A percentile compares a stretch with the other conserved stretches of the same genome.
Evolutionary conservation across 2,113 vertebrate genomes (phyloP).

Genomic region (Pachypanchax playfairii): DNA sequence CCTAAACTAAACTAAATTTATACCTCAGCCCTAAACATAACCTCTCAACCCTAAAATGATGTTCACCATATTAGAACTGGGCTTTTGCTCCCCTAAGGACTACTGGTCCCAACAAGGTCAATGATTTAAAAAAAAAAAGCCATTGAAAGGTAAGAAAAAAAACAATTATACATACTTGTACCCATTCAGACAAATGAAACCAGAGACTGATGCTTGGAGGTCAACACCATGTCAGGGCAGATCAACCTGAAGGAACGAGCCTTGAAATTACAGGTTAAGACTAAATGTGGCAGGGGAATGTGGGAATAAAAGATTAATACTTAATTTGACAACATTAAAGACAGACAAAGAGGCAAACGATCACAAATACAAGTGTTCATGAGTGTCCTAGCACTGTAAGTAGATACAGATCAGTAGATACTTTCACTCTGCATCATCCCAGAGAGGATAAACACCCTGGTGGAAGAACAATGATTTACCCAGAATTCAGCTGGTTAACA

Average conservation of each 20-base stretch:
- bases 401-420: conserved; percentile 10
- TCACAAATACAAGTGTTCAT: not conserved
- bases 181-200: not conserved
- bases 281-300: not conserved
- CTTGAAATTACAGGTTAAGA: conserved; percentile 22
- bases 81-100: too few relatives aligned
- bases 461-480: too few relatives aligned
- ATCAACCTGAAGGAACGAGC: conserved; percentile 26
- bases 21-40: too few relatives aligned
- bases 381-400: conserved; percentile 6
- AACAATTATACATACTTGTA: too few relatives aligned
- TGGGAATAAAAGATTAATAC: not conserved
- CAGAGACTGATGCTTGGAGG: not conserved
- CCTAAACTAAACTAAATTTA: too few relatives aligned
- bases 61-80: too few relatives aligned
- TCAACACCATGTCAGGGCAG: not conserved
- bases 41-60: too few relatives aligned
- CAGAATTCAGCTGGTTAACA: too few relatives aligned
- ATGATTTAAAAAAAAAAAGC: too few relatives aligned
- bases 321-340: not conserved
- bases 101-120: too few relatives aligned
- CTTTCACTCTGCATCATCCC: not conserved
- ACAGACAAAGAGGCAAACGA: not conserved
- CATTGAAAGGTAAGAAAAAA: too few relatives aligned
- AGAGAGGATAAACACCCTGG: not conserved